Conservation (phyloP, 2,797 vertebrate genomes). For the Furcifer pardalis region DNA sequence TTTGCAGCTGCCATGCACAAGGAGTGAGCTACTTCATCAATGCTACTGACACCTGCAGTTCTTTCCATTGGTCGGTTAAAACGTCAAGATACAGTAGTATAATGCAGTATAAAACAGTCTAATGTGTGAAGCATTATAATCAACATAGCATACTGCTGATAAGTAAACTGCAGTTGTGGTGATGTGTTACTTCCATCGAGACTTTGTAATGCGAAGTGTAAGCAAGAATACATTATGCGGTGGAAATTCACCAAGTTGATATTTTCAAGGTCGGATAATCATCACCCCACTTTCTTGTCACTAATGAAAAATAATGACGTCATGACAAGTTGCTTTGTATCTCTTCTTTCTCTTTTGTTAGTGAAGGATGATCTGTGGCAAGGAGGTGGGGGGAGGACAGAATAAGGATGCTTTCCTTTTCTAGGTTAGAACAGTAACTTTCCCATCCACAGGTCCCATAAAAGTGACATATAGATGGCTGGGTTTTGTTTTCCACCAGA, state of each 20-base stretch:
- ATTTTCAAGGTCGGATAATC: accelerated
- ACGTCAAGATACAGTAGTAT: not conserved
- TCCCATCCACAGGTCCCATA: not conserved
- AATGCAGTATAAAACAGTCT: not conserved
- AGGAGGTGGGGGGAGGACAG: not conserved
- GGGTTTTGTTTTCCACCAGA: constrained; percentile 42
- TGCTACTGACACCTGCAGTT: accelerated
- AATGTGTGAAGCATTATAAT: too few species aligned
- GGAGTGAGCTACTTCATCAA: not conserved
- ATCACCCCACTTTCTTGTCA: not conserved
- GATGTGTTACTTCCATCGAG: constrained; percentile 1
- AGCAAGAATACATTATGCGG: not conserved
- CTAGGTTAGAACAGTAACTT: not conserved
- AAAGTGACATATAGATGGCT: constrained; percentile 29
- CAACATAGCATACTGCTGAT: constrained; percentile 2
- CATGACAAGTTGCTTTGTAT: constrained; percentile 14
- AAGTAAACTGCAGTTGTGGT: not conserved
- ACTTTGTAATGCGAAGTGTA: not conserved
- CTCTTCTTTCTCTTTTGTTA: accelerated
- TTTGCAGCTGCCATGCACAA: not conserved
- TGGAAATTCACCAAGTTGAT: not conserved
- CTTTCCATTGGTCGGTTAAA: not conserved
- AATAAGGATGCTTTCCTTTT: constrained; percentile 6
- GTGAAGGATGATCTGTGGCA: accelerated
- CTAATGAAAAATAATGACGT: not conserved